Conservation (phyloP, 2,113 vertebrate species). For the Melospiza melodia region DNA sequence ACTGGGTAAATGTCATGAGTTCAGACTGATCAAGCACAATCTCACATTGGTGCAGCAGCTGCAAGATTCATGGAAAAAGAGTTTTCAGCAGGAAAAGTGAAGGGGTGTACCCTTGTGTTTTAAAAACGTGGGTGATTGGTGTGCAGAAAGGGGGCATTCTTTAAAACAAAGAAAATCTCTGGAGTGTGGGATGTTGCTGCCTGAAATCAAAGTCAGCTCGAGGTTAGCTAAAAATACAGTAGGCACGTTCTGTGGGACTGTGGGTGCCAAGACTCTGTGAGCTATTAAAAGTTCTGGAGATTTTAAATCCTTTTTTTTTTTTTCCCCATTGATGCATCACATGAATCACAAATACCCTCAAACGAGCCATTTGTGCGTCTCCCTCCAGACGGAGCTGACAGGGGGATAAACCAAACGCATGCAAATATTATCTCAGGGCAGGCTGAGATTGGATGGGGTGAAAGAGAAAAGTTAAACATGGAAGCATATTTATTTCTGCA, state of each 20-base stretch:
- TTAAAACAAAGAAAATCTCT: neutral
- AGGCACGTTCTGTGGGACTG: neutral
- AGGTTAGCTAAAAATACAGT: conserved; percentile 25
- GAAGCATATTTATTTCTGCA: conserved; percentile 63
- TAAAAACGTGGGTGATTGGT: accelerated
- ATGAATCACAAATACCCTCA: conserved; percentile 52
- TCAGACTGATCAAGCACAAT: neutral
- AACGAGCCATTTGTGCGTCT: conserved; percentile 27
- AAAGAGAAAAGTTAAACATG: conserved; percentile 60
- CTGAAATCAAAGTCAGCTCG: conserved; percentile 5
- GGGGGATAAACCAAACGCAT: conserved; percentile 20
- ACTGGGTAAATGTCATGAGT: neutral
- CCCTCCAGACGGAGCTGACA: conserved; percentile 51
- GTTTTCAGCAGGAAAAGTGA: neutral
- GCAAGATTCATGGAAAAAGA: neutral
- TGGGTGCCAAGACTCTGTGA: neutral
- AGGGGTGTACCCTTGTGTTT: neutral
- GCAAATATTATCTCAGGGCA: conserved; percentile 48
- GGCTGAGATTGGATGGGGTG: conserved; percentile 37
- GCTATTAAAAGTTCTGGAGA: conserved; percentile 24
- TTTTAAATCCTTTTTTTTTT: neutral
- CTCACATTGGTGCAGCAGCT: neutral
- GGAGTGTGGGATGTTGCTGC: neutral
- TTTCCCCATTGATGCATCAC: neutral
- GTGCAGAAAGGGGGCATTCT: neutral